Evolutionary conservation across 2,888 invertebrate species (phyloP), one percentile per base, ranked within the genome.

Genomic region (Drosophila gaucha): DNA sequence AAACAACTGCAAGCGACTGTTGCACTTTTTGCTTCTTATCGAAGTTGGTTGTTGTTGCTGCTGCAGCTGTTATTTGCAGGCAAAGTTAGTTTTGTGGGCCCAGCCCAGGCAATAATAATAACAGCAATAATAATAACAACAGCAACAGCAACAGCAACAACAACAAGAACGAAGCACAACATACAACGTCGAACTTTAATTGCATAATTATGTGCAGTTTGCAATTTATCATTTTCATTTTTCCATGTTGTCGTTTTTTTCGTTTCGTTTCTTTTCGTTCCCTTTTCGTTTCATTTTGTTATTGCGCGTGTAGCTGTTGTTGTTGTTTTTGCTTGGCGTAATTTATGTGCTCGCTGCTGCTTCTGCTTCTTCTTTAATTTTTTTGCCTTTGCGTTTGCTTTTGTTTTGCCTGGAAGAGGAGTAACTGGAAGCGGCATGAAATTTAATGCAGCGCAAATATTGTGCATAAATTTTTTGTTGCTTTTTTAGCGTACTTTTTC

Each of bases 171-270:
- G 46, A 14, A 41, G 43, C 55, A 46, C 67, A 68, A 68, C 67
- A 70, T 70, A 74, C 80, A 89, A 89, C 87, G 89, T 90, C 89
- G 89, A 91, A 90, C 90, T 90, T 91, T 91, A 91, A 91, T 91
- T 91, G 91, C 91, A 91, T 91, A 91, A 91, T 91, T 91, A 90
- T 90, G 90, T 90, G 90, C 90, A 91, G 90, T 89, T 91, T 89
- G 90, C 90, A 90, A 91, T 91, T 91, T 91, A 91, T 91, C 91
- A 91, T 91, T 90, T 88, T 72, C 74, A 74, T 80, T 88, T 87
- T 88, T 89, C 88, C 89, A 87, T 89, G 89, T 72, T 70, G 75
- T 74, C 59, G 59, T 68, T 59, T 78, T 77, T 76, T 47, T 52
- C 41, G 51, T 64, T 39, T 66, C 44, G 44, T 49, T 41, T 50